Conservation (phyloP, 1,140 invertebrate genomes). For the Bactericera cockerelli region DNA sequence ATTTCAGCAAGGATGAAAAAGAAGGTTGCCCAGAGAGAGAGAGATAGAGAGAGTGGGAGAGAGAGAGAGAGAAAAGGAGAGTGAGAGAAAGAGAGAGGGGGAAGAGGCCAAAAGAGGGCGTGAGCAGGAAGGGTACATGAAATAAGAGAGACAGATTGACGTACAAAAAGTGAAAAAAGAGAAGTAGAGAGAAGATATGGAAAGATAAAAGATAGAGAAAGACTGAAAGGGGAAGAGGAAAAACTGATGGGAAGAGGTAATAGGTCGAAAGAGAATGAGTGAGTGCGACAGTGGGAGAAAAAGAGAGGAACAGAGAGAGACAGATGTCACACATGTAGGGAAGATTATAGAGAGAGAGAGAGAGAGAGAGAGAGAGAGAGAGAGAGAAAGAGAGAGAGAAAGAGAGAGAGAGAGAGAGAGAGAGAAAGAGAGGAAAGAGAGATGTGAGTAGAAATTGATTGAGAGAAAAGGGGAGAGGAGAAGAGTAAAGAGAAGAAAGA, state of each 20-base stretch:
- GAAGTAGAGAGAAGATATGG: not conserved
- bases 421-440: constrained; percentile 12
- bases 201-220: not conserved
- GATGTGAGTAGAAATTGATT: too few relatives aligned
- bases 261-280: not conserved
- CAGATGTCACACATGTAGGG: not conserved
- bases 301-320: not conserved
- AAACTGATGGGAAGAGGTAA: not conserved
- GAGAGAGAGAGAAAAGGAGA: not conserved
- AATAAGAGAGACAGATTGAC: not conserved
- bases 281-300: not conserved
- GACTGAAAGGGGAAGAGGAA: not conserved
- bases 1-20: not conserved
- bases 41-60: not conserved
- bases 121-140: too few relatives aligned
- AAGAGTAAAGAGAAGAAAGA: too few relatives aligned
- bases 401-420: not conserved
- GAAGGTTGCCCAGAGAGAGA: not conserved
- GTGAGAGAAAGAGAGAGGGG: not conserved
- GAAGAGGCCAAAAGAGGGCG: too few relatives aligned
- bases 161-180: not conserved
- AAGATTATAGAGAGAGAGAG: not conserved
- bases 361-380: not conserved
- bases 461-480: too few relatives aligned
- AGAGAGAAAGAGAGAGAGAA: constrained; percentile 8